phyloP scores from a whole-genome alignment of 2,888 invertebrate genomes.

The Protophormia terraenovae region DNA sequence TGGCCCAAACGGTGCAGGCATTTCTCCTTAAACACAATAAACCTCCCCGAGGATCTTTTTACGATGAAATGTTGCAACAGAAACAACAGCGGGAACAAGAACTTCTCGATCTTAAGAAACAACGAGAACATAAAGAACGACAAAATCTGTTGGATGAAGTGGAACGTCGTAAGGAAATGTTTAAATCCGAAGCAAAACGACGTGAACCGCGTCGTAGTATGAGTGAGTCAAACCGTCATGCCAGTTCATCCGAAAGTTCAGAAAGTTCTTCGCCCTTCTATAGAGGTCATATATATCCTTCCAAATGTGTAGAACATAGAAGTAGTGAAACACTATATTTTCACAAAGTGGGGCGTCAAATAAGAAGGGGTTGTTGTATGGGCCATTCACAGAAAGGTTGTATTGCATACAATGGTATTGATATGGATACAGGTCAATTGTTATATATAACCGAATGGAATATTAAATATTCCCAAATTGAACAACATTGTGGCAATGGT shows the following conservation, averaged over 20 bases:
- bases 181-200: slow-evolving; percentile 86
- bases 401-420: slow-evolving; percentile 89
- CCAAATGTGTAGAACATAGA: slow-evolving; percentile 82
- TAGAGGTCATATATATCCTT: slow-evolving; percentile 77
- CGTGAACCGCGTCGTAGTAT: slow-evolving; percentile 82
- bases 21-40: slow-evolving; percentile 91
- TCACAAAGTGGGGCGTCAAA: slow-evolving; percentile 83
- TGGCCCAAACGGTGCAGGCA: slow-evolving; percentile 90
- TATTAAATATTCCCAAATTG: slow-evolving; percentile 82
- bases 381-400: slow-evolving; percentile 88
- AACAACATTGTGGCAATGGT: slow-evolving; percentile 76
- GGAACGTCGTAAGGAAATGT: slow-evolving; percentile 88
- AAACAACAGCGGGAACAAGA: slow-evolving; percentile 86
- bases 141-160: slow-evolving; percentile 89
- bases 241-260: slow-evolving; percentile 83
- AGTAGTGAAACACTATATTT: slow-evolving; percentile 83
- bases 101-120: slow-evolving; percentile 84
- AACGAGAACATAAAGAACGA: slow-evolving; percentile 86
- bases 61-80: slow-evolving; percentile 93
- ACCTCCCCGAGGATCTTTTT: slow-evolving; percentile 90
- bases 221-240: slow-evolving; percentile 82
- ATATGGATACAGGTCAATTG: slow-evolving; percentile 87
- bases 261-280: slow-evolving; percentile 82
- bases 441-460: slow-evolving; percentile 90
- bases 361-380: slow-evolving; percentile 89